These are phyloP conservation scores for Lithophane ornitopus DNA, from an alignment of 2,888 invertebrate species.

Conservation along the genomic window DNA sequence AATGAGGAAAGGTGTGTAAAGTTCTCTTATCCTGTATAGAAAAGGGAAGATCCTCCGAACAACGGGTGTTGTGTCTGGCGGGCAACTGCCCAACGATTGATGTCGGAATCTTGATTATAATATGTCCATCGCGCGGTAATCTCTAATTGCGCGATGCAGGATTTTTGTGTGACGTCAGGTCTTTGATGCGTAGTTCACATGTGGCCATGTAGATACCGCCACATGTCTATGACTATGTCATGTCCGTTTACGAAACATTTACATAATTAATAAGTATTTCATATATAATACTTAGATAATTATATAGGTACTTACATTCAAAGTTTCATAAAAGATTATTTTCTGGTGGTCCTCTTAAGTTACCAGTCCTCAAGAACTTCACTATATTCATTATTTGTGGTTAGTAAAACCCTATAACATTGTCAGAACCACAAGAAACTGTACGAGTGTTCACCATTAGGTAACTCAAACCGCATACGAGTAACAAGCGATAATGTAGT, in stretches of 20 bases:
- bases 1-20: no score
- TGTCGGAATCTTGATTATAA: no score
- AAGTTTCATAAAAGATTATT: background rate
- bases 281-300: background rate
- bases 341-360: background rate
- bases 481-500: background rate
- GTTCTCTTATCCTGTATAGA: no score
- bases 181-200: no score
- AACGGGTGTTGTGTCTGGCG: no score
- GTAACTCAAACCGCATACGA: conserved; percentile 16
- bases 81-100: no score
- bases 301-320: background rate
- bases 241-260: background rate
- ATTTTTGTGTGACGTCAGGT: no score
- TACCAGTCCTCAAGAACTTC: background rate
- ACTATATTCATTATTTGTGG: background rate
- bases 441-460: conserved; percentile 12
- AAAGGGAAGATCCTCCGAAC: no score
- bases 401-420: background rate
- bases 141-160: no score
- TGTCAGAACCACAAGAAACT: conserved; percentile 20
- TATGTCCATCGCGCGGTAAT: no score
- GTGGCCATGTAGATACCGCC: no score
- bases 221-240: no score
- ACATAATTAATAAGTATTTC: background rate